Percentiles rank a stretch among this genome's conserved stretches.
phyloP scores from a whole-genome alignment of 2,113 vertebrate genomes.

The Camelus dromedarius region DNA sequence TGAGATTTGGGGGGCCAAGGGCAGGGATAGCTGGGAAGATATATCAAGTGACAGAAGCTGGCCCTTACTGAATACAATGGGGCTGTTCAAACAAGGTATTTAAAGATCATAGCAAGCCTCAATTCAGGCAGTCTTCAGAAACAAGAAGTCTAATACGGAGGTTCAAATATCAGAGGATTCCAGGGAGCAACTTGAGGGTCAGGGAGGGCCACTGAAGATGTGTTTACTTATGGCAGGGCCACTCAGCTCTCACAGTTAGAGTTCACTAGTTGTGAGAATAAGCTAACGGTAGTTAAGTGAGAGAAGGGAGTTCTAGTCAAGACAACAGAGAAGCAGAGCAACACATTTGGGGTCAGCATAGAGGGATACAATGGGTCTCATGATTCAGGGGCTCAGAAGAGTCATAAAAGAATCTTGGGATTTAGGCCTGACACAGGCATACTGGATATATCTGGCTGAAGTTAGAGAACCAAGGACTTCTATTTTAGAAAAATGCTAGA shows the following conservation, averaged over 20 bases:
- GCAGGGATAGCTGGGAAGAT: neutral
- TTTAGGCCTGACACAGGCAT: neutral
- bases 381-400: neutral
- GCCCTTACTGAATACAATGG: neutral
- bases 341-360: neutral
- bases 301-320: neutral
- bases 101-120: neutral
- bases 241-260: neutral
- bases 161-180: neutral
- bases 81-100: neutral
- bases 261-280: neutral
- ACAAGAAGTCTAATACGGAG: neutral
- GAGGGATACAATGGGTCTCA: neutral
- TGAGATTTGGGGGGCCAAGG: neutral
- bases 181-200: neutral
- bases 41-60: neutral
- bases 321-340: neutral
- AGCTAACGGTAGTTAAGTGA: neutral
- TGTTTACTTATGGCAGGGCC: neutral
- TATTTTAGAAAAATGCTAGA: conserved; percentile 22
- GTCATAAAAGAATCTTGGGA: neutral
- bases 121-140: neutral
- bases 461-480: neutral
- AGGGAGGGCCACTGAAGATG: neutral
- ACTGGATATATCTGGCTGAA: neutral